These are phyloP conservation scores for Papilio gigon DNA, from an alignment of 2,888 invertebrate species.

Conservation along the genomic window DNA sequence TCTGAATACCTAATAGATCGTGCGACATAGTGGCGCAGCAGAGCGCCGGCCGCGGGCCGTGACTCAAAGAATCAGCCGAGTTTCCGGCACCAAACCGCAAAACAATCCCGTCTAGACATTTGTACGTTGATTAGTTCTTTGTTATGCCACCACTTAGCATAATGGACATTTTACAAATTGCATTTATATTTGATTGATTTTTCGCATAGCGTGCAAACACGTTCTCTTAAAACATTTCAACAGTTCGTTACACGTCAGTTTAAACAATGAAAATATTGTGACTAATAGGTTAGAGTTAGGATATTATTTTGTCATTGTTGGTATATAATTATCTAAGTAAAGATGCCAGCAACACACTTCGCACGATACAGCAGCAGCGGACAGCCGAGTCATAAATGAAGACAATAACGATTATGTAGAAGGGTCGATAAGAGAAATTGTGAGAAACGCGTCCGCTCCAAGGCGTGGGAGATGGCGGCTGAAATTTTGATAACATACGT, in stretches of 20 bases:
- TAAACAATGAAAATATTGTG: neutral
- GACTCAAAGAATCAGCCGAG: conserved; percentile 32
- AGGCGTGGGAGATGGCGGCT: neutral
- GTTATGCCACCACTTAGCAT: conserved; percentile 17
- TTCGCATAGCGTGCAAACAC: neutral
- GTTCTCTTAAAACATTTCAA: neutral
- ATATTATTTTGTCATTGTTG: too few relatives aligned
- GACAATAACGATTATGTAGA: neutral
- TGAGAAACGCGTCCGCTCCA: conserved; percentile 3
- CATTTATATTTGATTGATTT: conserved; percentile 29
- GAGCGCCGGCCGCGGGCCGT: conserved; percentile 21
- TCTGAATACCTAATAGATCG: conserved; percentile 20
- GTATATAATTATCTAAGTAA: too few relatives aligned
- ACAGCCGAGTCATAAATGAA: neutral
- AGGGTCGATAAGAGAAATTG: conserved; percentile 17
- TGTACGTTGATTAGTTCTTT: conserved; percentile 34
- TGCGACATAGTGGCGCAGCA: conserved; percentile 15
- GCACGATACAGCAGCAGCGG: neutral
- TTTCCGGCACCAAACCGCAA: conserved; percentile 31
- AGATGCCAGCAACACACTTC: too few relatives aligned
- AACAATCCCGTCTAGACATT: conserved; percentile 31
- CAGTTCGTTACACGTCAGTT: conserved; percentile 29
- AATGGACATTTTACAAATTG: conserved; percentile 33
- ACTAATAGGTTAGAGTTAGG: too few relatives aligned
- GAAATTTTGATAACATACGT: neutral